Evolutionary conservation across 2,797 vertebrate genomes (phyloP).

Genomic region (Tamandua tetradactyla): DNA sequence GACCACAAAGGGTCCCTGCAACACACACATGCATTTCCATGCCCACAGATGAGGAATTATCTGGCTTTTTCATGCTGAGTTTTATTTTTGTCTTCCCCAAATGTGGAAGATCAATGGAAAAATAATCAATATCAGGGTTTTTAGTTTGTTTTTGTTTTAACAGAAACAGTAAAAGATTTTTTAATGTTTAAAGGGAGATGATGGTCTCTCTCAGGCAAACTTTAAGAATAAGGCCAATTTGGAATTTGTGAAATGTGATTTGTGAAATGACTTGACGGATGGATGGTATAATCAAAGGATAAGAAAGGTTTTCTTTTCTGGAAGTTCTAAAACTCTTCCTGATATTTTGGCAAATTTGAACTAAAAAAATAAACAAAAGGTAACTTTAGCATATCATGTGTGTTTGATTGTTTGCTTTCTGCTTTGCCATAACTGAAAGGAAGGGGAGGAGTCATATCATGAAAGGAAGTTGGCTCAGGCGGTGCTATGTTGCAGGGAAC

Average conservation of each 20-base stretch:
- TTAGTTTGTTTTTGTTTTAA: neutral
- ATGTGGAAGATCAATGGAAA: neutral
- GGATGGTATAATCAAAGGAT: neutral
- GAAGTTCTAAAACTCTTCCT: neutral
- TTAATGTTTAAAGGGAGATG: neutral
- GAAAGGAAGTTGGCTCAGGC: neutral
- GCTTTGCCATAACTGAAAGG: neutral
- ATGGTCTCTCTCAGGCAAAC: neutral
- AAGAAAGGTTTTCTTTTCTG: neutral
- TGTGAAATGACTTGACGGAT: neutral
- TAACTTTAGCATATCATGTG: neutral
- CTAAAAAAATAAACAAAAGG: neutral
- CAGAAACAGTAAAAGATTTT: neutral
- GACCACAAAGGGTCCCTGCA: neutral
- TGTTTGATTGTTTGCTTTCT: neutral
- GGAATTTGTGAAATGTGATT: neutral
- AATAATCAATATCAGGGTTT: neutral
- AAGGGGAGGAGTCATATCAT: neutral
- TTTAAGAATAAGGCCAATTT: neutral
- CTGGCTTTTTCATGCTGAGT: neutral
- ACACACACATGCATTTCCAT: neutral
- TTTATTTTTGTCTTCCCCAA: neutral
- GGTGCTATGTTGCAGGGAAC: neutral
- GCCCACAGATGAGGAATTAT: neutral
- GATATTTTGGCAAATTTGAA: conserved; percentile 5